phyloP scores from a whole-genome alignment of 2,888 invertebrate genomes.

The Noctua comes region DNA sequence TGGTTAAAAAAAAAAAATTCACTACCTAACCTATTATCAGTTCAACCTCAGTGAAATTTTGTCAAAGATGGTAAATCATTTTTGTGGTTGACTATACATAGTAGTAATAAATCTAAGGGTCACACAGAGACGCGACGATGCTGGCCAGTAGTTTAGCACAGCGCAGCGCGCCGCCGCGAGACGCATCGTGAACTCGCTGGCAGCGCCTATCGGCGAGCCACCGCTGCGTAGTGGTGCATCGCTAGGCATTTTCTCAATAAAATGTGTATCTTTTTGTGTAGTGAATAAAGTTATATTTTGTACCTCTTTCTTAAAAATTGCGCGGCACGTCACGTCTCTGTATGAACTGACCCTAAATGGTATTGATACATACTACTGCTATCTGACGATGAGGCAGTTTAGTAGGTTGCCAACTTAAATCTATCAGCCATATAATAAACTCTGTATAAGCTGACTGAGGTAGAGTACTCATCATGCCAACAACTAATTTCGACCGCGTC shows the following conservation, averaged over 20 bases:
- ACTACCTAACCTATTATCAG: background rate
- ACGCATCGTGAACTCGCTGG: too few relatives aligned
- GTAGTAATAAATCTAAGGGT: background rate
- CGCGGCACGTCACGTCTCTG: background rate
- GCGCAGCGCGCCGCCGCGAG: background rate
- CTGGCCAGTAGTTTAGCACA: background rate
- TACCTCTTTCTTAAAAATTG: background rate
- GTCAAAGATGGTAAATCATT: background rate
- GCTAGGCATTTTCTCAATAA: background rate
- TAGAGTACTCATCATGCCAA: constrained; percentile 84
- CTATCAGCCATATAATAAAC: constrained; percentile 82
- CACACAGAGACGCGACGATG: background rate
- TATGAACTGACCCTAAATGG: background rate
- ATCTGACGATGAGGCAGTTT: constrained; percentile 83
- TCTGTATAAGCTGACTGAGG: constrained; percentile 78
- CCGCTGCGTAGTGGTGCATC: background rate
- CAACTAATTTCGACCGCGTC: constrained; percentile 80
- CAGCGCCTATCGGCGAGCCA: background rate
- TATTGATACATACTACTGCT: constrained; percentile 79
- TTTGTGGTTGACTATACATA: background rate
- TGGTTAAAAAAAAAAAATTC: background rate
- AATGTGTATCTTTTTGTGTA: background rate
- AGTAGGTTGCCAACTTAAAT: constrained; percentile 77
- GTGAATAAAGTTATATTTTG: background rate
- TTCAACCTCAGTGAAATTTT: background rate